phyloP scores from a whole-genome alignment of 2,797 vertebrate genomes.

The Karalla daura region DNA sequence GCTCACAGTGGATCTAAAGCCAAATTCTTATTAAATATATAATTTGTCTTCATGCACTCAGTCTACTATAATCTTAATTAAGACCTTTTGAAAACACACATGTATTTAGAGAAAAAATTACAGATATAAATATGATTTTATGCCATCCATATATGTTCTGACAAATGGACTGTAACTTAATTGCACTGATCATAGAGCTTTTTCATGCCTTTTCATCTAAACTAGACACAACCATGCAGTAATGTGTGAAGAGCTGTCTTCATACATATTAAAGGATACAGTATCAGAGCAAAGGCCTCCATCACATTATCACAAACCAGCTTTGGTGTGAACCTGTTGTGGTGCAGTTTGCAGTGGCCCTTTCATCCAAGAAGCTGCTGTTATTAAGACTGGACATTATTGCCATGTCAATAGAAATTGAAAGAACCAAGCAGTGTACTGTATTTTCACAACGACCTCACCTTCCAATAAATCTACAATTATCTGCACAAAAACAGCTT shows the following conservation, averaged over 20 bases:
- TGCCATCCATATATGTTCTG: background rate
- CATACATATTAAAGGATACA: background rate
- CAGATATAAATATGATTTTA: too few species aligned
- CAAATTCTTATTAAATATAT: slow-evolving; percentile 9
- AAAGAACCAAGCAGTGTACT: too few species aligned
- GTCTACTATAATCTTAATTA: background rate
- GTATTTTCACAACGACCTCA: background rate
- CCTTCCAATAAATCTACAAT: background rate
- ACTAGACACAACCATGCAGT: background rate
- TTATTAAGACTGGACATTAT: background rate
- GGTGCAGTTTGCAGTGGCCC: background rate
- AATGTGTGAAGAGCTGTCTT: background rate
- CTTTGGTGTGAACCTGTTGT: background rate
- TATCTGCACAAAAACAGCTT: background rate
- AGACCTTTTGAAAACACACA: background rate
- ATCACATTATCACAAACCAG: background rate
- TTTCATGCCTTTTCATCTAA: background rate
- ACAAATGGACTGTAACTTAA: background rate
- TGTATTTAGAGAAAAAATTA: background rate
- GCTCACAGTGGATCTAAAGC: background rate
- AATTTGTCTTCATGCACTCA: background rate
- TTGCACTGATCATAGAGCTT: background rate
- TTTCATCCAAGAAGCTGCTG: background rate
- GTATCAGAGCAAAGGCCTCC: background rate
- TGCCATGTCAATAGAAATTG: background rate